phyloP scores from a whole-genome alignment of 2,113 vertebrate genomes.

The Ciconia stormi region DNA sequence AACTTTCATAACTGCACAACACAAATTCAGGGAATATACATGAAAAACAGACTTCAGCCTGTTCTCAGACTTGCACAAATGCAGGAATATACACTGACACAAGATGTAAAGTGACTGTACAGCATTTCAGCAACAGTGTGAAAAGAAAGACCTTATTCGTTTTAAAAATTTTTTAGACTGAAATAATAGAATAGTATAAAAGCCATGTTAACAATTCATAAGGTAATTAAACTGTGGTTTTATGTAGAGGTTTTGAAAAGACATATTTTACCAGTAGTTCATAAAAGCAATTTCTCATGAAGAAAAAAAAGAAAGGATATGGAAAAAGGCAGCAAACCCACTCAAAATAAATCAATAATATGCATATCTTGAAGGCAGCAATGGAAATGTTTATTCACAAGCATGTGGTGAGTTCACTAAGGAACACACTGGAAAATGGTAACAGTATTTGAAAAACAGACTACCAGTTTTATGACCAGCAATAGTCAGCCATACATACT shows the following conservation, averaged over 20 bases:
- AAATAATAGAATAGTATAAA: not conserved
- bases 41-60: not conserved
- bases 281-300: not conserved
- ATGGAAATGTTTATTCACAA: not conserved
- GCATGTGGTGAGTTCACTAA: not conserved
- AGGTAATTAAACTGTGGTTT: not conserved
- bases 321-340: not conserved
- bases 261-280: not conserved
- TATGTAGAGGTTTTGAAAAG: not conserved
- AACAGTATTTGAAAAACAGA: not conserved
- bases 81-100: not conserved
- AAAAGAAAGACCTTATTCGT: not conserved
- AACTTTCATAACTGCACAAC: not conserved
- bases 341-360: not conserved
- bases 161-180: not conserved
- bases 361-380: not conserved
- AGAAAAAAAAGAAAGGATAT: not conserved
- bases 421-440: not conserved
- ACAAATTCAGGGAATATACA: not conserved
- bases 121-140: not conserved
- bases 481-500: not conserved
- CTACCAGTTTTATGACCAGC: not conserved
- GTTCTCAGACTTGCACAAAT: not conserved
- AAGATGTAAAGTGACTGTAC: not conserved
- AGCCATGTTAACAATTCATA: not conserved